Conservation (phyloP, 2,113 vertebrate genomes). For the Microcebus lehilahytsara region DNA sequence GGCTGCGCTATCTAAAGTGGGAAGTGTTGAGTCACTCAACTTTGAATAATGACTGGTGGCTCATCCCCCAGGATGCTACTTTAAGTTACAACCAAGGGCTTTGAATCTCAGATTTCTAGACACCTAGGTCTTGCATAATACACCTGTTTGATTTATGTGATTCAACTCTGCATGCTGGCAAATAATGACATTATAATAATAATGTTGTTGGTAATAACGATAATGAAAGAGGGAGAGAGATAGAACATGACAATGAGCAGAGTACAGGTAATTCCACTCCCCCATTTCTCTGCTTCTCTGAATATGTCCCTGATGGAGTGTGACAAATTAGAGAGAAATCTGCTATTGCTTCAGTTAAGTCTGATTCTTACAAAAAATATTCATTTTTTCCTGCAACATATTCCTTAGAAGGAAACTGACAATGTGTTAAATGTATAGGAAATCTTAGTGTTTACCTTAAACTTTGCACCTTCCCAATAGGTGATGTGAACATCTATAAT, state of each 20-base stretch:
- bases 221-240: not conserved
- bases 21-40: not conserved
- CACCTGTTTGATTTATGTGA: not conserved
- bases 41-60: not conserved
- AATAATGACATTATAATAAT: not conserved
- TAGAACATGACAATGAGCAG: not conserved
- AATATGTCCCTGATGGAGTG: not conserved
- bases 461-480: not conserved
- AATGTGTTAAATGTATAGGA: not conserved
- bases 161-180: not conserved
- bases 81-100: not conserved
- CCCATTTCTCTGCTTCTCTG: not conserved
- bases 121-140: not conserved
- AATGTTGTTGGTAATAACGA: not conserved
- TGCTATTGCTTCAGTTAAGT: not conserved
- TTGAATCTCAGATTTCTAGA: not conserved
- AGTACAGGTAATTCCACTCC: no score
- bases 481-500: not conserved
- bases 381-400: not conserved
- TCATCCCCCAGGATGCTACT: not conserved
- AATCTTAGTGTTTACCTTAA: not conserved
- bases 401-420: not conserved
- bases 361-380: not conserved
- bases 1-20: not conserved
- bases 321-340: not conserved